phyloP scores from a whole-genome alignment of 2,888 invertebrate species.

The Leptothorax acervorum region DNA sequence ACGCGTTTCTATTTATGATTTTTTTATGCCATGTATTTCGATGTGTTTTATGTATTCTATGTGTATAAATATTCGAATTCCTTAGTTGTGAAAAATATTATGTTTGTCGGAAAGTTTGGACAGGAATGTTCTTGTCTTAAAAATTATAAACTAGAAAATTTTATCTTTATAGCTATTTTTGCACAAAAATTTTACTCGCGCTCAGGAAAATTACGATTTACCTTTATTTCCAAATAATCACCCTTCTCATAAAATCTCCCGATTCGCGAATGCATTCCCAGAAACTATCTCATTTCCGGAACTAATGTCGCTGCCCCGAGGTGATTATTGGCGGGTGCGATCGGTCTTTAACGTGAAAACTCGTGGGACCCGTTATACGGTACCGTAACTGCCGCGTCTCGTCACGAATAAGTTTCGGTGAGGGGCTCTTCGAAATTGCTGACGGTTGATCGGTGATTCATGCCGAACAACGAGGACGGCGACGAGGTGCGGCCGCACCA shows the following conservation, averaged over 20 bases:
- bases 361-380: constrained; percentile 70
- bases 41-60: not conserved
- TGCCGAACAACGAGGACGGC: constrained; percentile 64
- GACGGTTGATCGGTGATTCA: constrained; percentile 82
- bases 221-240: not conserved
- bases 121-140: not conserved
- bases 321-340: constrained; percentile 73
- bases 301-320: constrained; percentile 40
- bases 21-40: not conserved
- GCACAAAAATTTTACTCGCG: not conserved
- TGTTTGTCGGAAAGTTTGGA: not conserved
- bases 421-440: constrained; percentile 63
- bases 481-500: constrained; percentile 24
- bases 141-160: not conserved
- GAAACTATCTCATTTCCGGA: constrained; percentile 37
- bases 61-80: not conserved
- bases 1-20: not conserved
- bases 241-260: not conserved
- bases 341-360: constrained; percentile 70
- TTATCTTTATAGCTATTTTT: not conserved
- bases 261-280: not conserved
- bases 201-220: not conserved
- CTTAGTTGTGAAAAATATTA: not conserved
- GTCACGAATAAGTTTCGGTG: constrained; percentile 35
- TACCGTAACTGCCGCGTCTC: constrained; percentile 70